Base-by-base conservation (phyloP, 2,888 invertebrate species). In the Tromatobia lineatoria region DNA sequence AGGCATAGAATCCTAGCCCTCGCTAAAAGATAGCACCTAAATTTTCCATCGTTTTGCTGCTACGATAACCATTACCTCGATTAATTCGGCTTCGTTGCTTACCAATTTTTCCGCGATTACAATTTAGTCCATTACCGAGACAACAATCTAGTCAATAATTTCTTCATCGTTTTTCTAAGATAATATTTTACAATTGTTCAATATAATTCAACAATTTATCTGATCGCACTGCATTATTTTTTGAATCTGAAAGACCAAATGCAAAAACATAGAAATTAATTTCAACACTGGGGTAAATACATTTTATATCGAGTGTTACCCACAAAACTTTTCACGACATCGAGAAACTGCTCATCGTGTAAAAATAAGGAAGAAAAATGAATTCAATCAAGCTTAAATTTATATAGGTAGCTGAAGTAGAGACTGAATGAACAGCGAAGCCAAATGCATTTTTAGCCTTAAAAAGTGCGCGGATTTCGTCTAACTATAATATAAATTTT, bases 1-100 rank as follows among this genome's bases (percentile, higher is more conserved):
- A 34, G 93, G 93, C 57, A 91, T 92, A 83, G 90, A 92, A 67
- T 91, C 91, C 83, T 91, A 91, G 88, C 88, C 86, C 80, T 81
- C 86, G 42, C 18, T 64, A 38, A 42, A 38, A 38, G 38, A 18
- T 42, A 64, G 38, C n/a, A 18, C 64, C 38, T 74, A 38, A 59
- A 61, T 34, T 64, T 45, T 13, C 45, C 67, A 20, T 57, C 34
- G 4, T 45, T 67, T 42, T 13, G 15, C 23, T 15, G 10, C 13
- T 45, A 45, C 23, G n/a, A 15, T 11, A n/a, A 10, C 15, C 34
- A 50, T 38, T 8, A 25, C 3, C 47, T 20, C 23, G 29, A 66
- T 25, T 50, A 29, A 50, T 25, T 23, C 57, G 45, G 23, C 69
- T 54, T 64, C 61, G 80, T 88, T 23, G 70, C 83, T 74, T 25